Evolutionary conservation across 2,888 invertebrate genomes (phyloP).

Genomic region (Pyrrhosoma nymphula): DNA sequence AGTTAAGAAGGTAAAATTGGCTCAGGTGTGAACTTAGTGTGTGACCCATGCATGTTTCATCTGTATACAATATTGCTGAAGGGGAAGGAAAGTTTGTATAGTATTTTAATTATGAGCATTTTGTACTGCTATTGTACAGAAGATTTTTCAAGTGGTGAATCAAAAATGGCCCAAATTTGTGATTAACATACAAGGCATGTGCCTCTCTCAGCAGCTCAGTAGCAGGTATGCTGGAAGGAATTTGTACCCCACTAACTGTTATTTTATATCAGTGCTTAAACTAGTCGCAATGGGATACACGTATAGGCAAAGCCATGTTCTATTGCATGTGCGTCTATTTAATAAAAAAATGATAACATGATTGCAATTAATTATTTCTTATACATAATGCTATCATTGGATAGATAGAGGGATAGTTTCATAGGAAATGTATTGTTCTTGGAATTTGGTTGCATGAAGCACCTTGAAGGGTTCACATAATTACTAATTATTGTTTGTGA

Average conservation of each 20-base stretch:
- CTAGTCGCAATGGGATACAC: constrained; percentile 27
- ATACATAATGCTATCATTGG: background rate
- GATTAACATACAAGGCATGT: constrained; percentile 54
- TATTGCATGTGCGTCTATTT: constrained; percentile 61
- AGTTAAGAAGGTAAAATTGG: constrained; percentile 29
- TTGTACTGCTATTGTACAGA: constrained; percentile 33
- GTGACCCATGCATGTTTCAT: constrained; percentile 35
- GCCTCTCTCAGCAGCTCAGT: constrained; percentile 36
- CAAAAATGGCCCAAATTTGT: constrained; percentile 43
- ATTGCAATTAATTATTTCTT: constrained; percentile 17
- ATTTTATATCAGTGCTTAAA: constrained; percentile 62
- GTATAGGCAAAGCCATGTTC: constrained; percentile 53
- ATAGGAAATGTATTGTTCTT: background rate
- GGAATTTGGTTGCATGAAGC: background rate
- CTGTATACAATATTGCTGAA: constrained; percentile 7
- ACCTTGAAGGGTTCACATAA: background rate
- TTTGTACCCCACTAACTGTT: constrained; percentile 32
- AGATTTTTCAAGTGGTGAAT: constrained; percentile 36
- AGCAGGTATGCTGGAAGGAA: constrained; percentile 33
- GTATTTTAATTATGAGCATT: constrained; percentile 46
- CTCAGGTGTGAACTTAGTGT: background rate
- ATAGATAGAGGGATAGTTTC: background rate
- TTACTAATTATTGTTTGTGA: background rate
- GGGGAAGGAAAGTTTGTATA: constrained; percentile 42
- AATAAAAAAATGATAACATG: constrained; percentile 36